Base-by-base conservation (phyloP, 2,797 vertebrate genomes). In the Phataginus tricuspis region DNA sequence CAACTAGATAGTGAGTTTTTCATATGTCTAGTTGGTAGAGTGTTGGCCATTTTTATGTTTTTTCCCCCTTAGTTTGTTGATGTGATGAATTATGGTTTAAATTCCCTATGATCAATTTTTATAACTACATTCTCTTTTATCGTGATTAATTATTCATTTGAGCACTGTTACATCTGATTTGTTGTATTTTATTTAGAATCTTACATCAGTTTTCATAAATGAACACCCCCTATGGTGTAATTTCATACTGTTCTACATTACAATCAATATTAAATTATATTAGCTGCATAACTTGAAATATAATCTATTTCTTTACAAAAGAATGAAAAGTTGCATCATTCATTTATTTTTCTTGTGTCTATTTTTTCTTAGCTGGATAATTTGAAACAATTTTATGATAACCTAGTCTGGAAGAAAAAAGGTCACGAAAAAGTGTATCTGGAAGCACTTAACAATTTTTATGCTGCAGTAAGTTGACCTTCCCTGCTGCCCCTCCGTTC, bases 321-420 rank as follows among this genome's bases (percentile, higher is more conserved):
- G 19, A 34, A 86, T 63, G 51, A 8, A 61, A 75, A 34, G 1
- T 9, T 59, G 37, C 37, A 85, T 5, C 82, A 37, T 49, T 92
- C 15, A 77, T 53, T 94, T 49, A 74, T 71, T 64, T 91, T 80
- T 53, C 45, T 61, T 89, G 23, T 95, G 2, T 34, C 31, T 80
- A 72, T 77, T 66, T 93, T 87, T 69, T 45, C 51, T 66, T 96
- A 98, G 97, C 16, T 96, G 10, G 53, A 94, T 10, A 49, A 94
- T 16, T 68, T 95, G 86, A 97, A 90, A 90, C 96, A 2, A 51
- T 0, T 0, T 15, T 95, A 45, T 94, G 96, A 97, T 6, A 85
- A 97, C 49, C n/a, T 96, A 25, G 1, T 0, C 9, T 77, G 90
- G 90, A 96, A 42, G 55, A 75, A 80, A 55, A 97, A 23, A 49